Evolutionary conservation across 37 sponge, comb jelly and placozoan species (phyloP).

Genomic region (Aplysina aerophoba): DNA sequence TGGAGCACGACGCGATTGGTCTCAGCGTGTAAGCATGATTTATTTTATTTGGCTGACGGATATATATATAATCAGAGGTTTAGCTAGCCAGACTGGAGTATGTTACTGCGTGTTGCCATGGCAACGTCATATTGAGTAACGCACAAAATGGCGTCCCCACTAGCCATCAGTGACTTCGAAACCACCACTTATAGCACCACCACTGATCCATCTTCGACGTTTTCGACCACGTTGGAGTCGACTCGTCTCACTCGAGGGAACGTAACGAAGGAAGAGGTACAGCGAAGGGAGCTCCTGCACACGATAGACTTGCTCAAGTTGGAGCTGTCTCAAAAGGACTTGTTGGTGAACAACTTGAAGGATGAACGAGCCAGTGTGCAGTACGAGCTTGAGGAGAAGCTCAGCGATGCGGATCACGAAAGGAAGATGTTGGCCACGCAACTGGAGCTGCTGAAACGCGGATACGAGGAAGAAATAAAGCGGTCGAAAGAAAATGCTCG

Average conservation of each 20-base stretch:
- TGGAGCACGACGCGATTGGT: too few species aligned
- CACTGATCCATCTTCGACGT: conserved; percentile 30
- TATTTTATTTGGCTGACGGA: too few species aligned
- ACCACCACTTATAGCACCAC: too few species aligned
- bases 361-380: conserved; percentile 57
- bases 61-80: too few species aligned
- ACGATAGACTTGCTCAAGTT: conserved; percentile 73
- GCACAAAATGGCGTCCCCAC: too few species aligned
- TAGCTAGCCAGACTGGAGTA: too few species aligned
- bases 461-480: conserved; percentile 51
- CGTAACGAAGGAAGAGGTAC: conserved; percentile 62
- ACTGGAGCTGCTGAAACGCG: not conserved
- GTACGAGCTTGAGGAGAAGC: conserved; percentile 77
- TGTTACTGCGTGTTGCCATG: too few species aligned
- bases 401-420: conserved; percentile 66
- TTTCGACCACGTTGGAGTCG: conserved; percentile 57
- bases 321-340: conserved; percentile 82
- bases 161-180: too few species aligned
- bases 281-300: conserved; percentile 72
- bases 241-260: conserved; percentile 7
- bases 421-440: conserved; percentile 56
- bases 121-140: too few species aligned
- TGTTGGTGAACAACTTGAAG: conserved; percentile 65
- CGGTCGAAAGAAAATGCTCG: conserved; percentile 20
- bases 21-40: too few species aligned